Base-by-base conservation (phyloP, 2,888 invertebrate species). In the Plemyria rubiginata region DNA sequence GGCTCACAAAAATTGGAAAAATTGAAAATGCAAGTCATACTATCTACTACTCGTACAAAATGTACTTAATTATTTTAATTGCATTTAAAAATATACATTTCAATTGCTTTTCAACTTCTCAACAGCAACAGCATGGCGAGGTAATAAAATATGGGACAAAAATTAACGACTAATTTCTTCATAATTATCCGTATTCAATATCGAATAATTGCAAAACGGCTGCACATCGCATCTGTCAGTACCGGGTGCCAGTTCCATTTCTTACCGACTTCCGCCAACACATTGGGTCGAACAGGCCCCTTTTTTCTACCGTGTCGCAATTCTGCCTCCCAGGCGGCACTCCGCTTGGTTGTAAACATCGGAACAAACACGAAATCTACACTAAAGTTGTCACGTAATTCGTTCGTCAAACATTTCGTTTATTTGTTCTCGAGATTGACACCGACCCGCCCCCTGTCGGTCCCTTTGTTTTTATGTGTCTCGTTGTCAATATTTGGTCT, bases 341-440 rank as follows among this genome's bases (percentile, higher is more conserved):
- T 48, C 43, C 66, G 72, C 72, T 72, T 73, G 74, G 72, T 75
- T 77, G 81, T 78, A 84, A 87, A 85, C 84, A 86, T 73, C 73
- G 78, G 71, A 62, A 77, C 79, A 82, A 83, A 85, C 84, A 79
- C 61, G 68, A 77, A 38, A 15, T 55, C 59, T 55, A 63, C 64
- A 81, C 82, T 79, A 82, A 85, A 86, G 78, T 85, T 89, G 89
- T 89, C 89, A 87, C 84, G 86, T 92, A 90, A 91, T 90, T 89
- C 88, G 86, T 90, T 87, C 78, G 82, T 84, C 89, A 91, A 92
- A 92, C 86, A 91, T 76, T 67, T 70, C 68, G 69, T 79, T 71
- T 88, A 80, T 92, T 91, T 92, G 87, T 88, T 85, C 84, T 86
- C 79, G 81, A 82, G 88, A 90, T 91, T 87, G 92, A 90, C 91